These are phyloP conservation scores for Cryptoblepharus egeriae DNA, from an alignment of 2,797 vertebrate genomes.

Conservation along the genomic window DNA sequence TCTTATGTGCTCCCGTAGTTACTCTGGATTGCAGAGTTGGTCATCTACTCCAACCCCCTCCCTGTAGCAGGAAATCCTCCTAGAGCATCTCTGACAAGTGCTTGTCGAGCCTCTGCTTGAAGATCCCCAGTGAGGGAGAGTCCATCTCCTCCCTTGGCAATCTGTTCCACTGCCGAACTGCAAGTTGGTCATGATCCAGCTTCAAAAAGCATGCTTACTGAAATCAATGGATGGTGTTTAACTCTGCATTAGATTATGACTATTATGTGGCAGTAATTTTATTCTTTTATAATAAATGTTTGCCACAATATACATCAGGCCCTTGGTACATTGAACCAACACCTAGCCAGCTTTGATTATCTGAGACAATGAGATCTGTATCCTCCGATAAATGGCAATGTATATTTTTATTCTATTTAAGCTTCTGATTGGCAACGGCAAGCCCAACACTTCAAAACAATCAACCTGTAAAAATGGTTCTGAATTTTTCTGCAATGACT, in stretches of 20 bases:
- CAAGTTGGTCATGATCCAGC: not conserved
- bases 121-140: no score
- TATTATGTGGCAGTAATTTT: not conserved
- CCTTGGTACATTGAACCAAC: not conserved
- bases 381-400: not conserved
- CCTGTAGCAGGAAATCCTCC: no score
- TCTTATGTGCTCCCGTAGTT: no score
- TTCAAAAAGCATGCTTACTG: not conserved
- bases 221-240: not conserved
- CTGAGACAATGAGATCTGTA: not conserved
- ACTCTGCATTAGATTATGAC: not conserved
- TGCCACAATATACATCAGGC: not conserved
- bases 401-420: accelerated
- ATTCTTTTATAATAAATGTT: not conserved
- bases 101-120: no score
- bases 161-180: not conserved
- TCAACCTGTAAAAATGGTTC: constrained; percentile 15
- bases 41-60: no score
- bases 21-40: no score
- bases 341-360: not conserved
- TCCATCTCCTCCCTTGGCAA: no score
- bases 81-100: no score
- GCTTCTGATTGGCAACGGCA: accelerated
- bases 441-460: not conserved
- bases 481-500: constrained; percentile 23